These are phyloP conservation scores for Neodiprion lecontei DNA, from an alignment of 1,140 invertebrate genomes.

Conservation along the genomic window DNA sequence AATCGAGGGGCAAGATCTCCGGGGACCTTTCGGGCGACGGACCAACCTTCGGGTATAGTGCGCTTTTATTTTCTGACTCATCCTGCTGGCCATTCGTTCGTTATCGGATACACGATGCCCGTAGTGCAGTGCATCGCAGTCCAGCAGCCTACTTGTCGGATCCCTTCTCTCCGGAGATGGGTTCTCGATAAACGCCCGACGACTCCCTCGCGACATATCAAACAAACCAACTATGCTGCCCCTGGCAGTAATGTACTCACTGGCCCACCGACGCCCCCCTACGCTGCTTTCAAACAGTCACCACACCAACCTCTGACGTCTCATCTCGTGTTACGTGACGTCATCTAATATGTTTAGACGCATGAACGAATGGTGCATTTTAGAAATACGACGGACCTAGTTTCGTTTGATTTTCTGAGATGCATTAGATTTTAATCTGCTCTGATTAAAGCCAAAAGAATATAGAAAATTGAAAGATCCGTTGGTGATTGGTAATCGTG, in stretches of 20 bases:
- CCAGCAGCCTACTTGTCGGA: not conserved
- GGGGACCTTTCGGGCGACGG: not conserved
- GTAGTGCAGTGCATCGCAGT: no score
- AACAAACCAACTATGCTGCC: not conserved
- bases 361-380: no score
- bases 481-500: no score
- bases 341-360: not conserved
- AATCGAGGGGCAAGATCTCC: not conserved
- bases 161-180: not conserved
- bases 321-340: not conserved
- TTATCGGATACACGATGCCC: not conserved
- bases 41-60: not conserved
- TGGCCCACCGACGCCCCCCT: not conserved
- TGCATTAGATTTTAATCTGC: no score
- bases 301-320: no score
- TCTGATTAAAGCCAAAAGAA: not conserved
- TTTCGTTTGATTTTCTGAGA: no score
- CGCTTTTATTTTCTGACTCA: slow-evolving; percentile 2
- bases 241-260: not conserved
- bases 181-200: not conserved
- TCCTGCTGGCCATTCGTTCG: not conserved
- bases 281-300: no score
- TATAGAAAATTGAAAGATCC: not conserved
- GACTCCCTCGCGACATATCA: not conserved
- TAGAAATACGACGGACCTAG: no score